These are phyloP conservation scores for Eulemur macaco DNA, from an alignment of 2,113 vertebrate species.

Conservation along the genomic window DNA sequence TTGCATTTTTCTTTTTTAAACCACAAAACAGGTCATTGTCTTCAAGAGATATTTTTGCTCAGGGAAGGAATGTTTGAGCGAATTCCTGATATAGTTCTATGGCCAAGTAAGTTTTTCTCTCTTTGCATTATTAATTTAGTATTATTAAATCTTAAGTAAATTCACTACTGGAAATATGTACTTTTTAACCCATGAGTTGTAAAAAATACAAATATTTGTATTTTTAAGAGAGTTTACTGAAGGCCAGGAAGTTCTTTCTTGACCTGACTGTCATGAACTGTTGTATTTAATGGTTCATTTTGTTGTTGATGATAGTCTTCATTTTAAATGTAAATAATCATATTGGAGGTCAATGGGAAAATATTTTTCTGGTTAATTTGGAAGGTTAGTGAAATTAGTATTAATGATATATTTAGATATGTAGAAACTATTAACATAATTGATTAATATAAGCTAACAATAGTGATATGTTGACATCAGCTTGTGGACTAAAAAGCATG, in stretches of 20 bases:
- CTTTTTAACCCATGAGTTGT: conserved; percentile 13
- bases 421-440: not conserved
- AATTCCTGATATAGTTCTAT: conserved; percentile 96
- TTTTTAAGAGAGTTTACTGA: not conserved
- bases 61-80: conserved; percentile 95
- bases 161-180: not conserved
- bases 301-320: conserved; percentile 17
- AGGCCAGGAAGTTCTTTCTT: not conserved
- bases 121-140: conserved; percentile 47
- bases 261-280: not conserved
- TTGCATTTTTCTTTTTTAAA: conserved; percentile 67
- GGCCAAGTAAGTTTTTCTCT: conserved; percentile 91
- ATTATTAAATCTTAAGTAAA: conserved; percentile 48
- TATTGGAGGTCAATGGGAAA: conserved; percentile 7
- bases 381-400: conserved; percentile 27
- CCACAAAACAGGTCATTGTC: conserved; percentile 93
- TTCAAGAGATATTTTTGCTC: conserved; percentile 97
- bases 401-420: not conserved
- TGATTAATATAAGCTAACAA: not conserved
- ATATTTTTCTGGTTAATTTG: conserved; percentile 41
- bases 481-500: not conserved
- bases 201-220: not conserved
- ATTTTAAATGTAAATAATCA: not conserved
- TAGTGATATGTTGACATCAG: conserved; percentile 7
- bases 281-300: conserved; percentile 41